Evolutionary conservation across 2,113 vertebrate species (phyloP), one percentile per base, ranked within the genome.

Genomic region (Ardeotis arabs): DNA sequence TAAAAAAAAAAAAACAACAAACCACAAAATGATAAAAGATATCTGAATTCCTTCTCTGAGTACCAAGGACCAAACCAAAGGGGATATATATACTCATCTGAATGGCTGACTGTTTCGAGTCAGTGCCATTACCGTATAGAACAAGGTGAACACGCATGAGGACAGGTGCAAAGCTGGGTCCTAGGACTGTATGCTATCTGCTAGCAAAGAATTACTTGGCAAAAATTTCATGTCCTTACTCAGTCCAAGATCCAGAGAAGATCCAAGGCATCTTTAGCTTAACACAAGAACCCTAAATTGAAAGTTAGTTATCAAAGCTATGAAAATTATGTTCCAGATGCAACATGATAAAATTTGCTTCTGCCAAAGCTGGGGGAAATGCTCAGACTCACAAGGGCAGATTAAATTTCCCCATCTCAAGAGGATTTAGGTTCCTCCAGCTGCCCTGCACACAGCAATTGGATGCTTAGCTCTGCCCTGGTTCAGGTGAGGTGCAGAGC

Each of bases 31-130:
- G 41, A 5, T 2, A 47, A 23, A 41, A 35, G 2, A 31, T 7
- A 41, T 1, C 56, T 3, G 7, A n/a, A 21, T 37, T 52, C 17
- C 60, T 70, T 63, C 22, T 81, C 16, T 63, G 25, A 68, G 24
- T 49, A 87, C 52, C 10, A n/a, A 87, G 37, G 55, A 66, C 10
- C 35, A 82, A 77, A 52, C 5, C 22, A 45, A 89, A 80, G 28
- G 2, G 4, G n/a, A 72, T 18, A 44, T 10, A 39, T 39, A 39
- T 0, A 0, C 7, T 37, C 22, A 50, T 20, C 12, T 45, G 25
- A 82, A 90, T 1, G 8, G 20, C 23, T 66, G 49, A 69, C 23
- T 50, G 9, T 56, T 72, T 19, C 35, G 77, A 20, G 41, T 19
- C 0, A 6, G 58, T 52, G 47, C 35, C 17, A 33, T 44, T 58